Evolutionary conservation across 2,888 invertebrate genomes (phyloP), one percentile per base, ranked within the genome.

Genomic region (Megalurothrips usitatus): DNA sequence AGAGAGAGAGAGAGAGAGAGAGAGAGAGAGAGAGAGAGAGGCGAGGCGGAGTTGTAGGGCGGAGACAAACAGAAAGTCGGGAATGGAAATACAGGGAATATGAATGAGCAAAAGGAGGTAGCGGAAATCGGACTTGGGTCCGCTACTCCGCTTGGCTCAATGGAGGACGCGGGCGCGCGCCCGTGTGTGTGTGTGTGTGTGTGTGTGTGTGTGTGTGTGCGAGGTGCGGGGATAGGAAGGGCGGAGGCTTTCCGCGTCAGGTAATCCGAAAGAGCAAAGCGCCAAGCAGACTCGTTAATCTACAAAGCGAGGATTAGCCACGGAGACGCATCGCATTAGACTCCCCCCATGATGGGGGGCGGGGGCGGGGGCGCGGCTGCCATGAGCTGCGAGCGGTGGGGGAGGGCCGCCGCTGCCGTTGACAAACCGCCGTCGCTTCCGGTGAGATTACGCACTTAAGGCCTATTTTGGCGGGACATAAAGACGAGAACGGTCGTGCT

Each of bases 391-490:
- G 34, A n/a, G n/a, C n/a, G n/a, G n/a, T 17, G 14, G 58, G 58
- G 58, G 14, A 1, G 52, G 14, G 58, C 58, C 34, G 9, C 68
- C 12, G 68, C 26, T 19, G 68, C 8, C 26, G 26, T 75, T 75
- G 68, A 75, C 68, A 75, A 75, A 75, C 68, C 68, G 26, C 11
- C 68, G 23, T 11, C 68, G 23, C 68, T 75, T 75, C 68, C 68
- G 68, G 68, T 26, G 26, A 26, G 68, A 75, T 26, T 75, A 26
- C 68, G 68, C 68, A 75, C 68, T 75, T 75, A 75, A 12, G 68
- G 68, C 68, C 68, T 75, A 75, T 75, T 75, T 75, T 75, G 26
- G 23, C 68, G 26, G 34, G 68, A 26, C 68, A 75, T 75, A 75
- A 75, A 75, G 26, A 43, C 34, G 34, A 43, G 34, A 43, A 43